Evolutionary conservation across 2,797 vertebrate genomes (phyloP).

Genomic region (Betta splendens): DNA sequence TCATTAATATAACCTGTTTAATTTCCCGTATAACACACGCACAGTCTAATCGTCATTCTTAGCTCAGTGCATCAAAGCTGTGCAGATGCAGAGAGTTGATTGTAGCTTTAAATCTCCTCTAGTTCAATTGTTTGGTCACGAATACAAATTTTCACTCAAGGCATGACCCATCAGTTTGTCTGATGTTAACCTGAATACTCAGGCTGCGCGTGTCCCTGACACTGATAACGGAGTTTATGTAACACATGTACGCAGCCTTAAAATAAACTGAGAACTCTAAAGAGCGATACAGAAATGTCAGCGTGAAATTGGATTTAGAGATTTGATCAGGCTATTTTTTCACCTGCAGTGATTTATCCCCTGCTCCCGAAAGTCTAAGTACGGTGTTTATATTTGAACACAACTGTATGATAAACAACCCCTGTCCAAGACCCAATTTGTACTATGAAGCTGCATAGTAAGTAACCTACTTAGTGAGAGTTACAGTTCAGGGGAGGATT

Average conservation of each 20-base stretch:
- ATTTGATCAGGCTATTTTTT: conserved; percentile 34
- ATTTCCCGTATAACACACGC: too few species aligned
- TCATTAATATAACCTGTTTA: too few species aligned
- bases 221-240: too few species aligned
- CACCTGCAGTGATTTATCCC: conserved; percentile 7
- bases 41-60: too few species aligned
- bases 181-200: too few species aligned
- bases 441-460: conserved; percentile 41
- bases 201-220: too few species aligned
- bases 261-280: background rate
- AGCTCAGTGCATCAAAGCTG: background rate
- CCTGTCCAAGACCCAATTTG: conserved; percentile 49
- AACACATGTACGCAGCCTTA: background rate
- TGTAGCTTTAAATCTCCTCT: too few species aligned
- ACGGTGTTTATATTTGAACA: conserved; percentile 43
- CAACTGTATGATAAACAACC: conserved; percentile 44
- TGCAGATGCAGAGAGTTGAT: too few species aligned
- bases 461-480: conserved; percentile 56
- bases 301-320: conserved; percentile 22
- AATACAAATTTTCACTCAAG: too few species aligned
- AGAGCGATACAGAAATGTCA: background rate
- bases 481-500: conserved; percentile 49
- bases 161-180: too few species aligned
- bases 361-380: conserved; percentile 19
- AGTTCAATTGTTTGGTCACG: too few species aligned